Percentiles rank a stretch among this genome's conserved stretches.
Evolutionary conservation across 2,113 vertebrate species (phyloP).

Genomic region (Nymphicus hollandicus): DNA sequence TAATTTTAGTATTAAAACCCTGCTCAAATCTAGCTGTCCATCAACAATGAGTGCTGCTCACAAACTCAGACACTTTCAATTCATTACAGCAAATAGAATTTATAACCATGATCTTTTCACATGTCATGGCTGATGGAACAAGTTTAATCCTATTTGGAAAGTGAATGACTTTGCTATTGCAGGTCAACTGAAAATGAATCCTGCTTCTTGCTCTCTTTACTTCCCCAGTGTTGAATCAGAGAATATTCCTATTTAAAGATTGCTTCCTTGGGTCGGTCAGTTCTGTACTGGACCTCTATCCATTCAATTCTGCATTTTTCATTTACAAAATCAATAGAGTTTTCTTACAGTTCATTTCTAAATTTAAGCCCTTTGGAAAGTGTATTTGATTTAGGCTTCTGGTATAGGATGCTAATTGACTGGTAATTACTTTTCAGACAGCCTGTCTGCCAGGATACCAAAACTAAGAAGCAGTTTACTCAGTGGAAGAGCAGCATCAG

Average conservation of each 20-base stretch:
- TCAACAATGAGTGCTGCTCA: not conserved
- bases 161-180: slow-evolving; percentile 22
- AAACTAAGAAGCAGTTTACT: not conserved
- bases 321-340: slow-evolving; percentile 13
- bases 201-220: not conserved
- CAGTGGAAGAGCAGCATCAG: not conserved
- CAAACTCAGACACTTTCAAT: slow-evolving; percentile 36
- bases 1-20: slow-evolving; percentile 33
- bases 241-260: not conserved
- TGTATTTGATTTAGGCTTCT: not conserved
- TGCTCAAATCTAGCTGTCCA: not conserved
- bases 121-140: slow-evolving; percentile 45
- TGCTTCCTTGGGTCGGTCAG: not conserved
- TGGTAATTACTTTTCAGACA: not conserved
- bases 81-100: slow-evolving; percentile 50
- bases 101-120: slow-evolving; percentile 30
- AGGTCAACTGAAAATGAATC: slow-evolving; percentile 32
- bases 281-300: not conserved
- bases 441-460: not conserved
- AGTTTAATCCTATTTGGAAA: slow-evolving; percentile 51
- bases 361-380: not conserved
- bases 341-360: not conserved
- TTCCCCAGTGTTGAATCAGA: not conserved
- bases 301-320: slow-evolving; percentile 11
- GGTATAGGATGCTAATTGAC: not conserved